phyloP scores from a whole-genome alignment of 2,888 invertebrate genomes.

The Ischnura elegans region DNA sequence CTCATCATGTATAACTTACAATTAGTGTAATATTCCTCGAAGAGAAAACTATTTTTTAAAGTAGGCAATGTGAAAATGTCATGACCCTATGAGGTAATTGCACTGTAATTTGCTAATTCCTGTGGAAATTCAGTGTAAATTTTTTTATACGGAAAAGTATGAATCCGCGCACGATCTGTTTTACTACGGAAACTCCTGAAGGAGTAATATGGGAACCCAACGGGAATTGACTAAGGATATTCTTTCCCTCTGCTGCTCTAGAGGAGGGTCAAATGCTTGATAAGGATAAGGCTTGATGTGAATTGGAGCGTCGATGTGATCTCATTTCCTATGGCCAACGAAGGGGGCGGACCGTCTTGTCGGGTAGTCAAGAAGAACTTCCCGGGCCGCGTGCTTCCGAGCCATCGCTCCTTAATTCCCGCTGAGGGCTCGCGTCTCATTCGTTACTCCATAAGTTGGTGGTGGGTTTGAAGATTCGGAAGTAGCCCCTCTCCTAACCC shows the following conservation, averaged over 20 bases:
- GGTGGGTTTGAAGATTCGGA: not conserved
- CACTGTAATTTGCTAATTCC: no score
- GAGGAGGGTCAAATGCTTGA: not conserved
- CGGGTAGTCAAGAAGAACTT: not conserved
- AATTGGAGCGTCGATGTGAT: constrained; percentile 3
- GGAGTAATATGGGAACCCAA: no score
- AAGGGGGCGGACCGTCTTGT: not conserved
- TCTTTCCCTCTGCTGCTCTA: not conserved
- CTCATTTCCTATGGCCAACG: constrained; percentile 11
- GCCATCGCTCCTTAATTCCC: not conserved
- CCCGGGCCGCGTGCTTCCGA: not conserved
- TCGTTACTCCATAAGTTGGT: not conserved
- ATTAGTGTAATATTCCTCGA: no score
- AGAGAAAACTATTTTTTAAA: no score
- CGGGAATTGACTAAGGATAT: no score
- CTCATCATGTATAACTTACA: no score
- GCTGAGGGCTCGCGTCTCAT: not conserved
- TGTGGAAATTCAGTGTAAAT: no score
- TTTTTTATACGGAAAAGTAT: no score
- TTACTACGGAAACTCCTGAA: no score
- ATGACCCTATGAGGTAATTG: no score
- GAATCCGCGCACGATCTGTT: no score
- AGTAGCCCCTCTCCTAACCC: not conserved
- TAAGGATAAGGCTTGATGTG: not conserved
- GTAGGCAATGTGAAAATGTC: no score